Base-by-base conservation (phyloP, 1,140 invertebrate genomes). In the Tetragnatha versicolor region DNA sequence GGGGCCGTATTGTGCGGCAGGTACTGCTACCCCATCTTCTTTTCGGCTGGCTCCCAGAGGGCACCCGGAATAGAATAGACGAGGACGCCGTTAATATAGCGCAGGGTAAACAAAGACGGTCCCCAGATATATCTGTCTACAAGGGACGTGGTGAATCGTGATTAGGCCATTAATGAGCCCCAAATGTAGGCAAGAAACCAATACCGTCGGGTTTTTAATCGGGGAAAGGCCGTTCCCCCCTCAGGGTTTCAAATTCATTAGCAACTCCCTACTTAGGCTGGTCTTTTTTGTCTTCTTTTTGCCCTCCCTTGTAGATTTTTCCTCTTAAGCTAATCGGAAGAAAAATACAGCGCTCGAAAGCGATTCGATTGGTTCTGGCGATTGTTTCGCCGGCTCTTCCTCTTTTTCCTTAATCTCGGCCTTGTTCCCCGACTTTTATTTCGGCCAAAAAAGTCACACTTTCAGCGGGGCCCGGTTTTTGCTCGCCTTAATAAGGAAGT, bases 301-400 rank as follows among this genome's bases (percentile, higher is more conserved):
- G 7, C 17, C n/a, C n/a, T 75, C 42, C 20, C 63, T 77, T 77
- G 73, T 77, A 77, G 73, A 66, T 77, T 77, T 66, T 77, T 77
- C 73, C 61, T 77, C 60, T 77, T 63, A 77, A 65, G 73, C 73
- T 77, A 77, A 77, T 77, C 60, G 73, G 60, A 77, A 65, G 60
- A 65, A 77, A 77, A 77, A 77, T 77, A 75, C 55, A 63, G 66
- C 58, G 73, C 66, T 77, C 73, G n/a, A 65, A 77, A 77, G 45
- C 51, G 60, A 77, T 77, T 77, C 73, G 66, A 77, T 77, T 77
- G 60, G 45, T 45, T 53, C 25, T 66, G 61, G 73, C 47, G 47
- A 31, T n/a, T n/a, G n/a, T 58, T 58, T 31, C 12, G 42, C 25
- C 42, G 25, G 20, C 17, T n/a, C 20, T n/a, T 51, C 27, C n/a